Percentiles rank a stretch among this genome's conserved stretches.
Evolutionary conservation across 2,797 vertebrate genomes (phyloP).

Genomic region (Potorous gilbertii): DNA sequence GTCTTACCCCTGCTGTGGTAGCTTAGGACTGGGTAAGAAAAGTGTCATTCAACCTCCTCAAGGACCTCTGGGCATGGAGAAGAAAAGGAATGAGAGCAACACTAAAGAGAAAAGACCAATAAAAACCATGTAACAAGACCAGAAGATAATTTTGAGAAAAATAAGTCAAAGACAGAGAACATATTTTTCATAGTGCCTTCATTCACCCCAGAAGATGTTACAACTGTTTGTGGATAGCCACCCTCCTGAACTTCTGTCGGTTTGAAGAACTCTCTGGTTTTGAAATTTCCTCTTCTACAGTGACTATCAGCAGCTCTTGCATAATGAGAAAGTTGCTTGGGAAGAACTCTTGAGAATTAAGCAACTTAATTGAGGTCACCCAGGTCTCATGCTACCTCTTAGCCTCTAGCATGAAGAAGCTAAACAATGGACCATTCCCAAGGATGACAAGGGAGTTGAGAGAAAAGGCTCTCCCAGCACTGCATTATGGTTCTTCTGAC

Average conservation of each 20-base stretch:
- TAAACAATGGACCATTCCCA: background rate
- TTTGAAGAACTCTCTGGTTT: background rate
- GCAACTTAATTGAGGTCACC: background rate
- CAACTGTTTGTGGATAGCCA: background rate
- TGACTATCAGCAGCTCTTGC: background rate
- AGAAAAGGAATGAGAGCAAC: background rate
- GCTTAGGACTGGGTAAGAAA: background rate
- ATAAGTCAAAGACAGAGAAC: background rate
- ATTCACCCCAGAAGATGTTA: background rate
- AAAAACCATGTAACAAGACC: background rate
- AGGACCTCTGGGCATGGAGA: background rate
- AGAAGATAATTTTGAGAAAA: background rate
- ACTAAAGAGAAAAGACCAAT: background rate
- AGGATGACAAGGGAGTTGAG: background rate
- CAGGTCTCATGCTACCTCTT: background rate
- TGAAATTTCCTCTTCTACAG: background rate
- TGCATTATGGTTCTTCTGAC: background rate
- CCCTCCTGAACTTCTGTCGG: background rate
- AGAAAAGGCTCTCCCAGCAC: background rate
- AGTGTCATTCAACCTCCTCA: background rate
- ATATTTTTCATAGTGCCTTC: background rate
- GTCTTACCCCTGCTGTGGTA: background rate
- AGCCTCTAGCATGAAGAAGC: background rate
- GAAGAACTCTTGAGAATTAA: background rate
- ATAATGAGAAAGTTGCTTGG: background rate